phyloP scores from a whole-genome alignment of 2,113 vertebrate species.

The Chunga burmeisteri region DNA sequence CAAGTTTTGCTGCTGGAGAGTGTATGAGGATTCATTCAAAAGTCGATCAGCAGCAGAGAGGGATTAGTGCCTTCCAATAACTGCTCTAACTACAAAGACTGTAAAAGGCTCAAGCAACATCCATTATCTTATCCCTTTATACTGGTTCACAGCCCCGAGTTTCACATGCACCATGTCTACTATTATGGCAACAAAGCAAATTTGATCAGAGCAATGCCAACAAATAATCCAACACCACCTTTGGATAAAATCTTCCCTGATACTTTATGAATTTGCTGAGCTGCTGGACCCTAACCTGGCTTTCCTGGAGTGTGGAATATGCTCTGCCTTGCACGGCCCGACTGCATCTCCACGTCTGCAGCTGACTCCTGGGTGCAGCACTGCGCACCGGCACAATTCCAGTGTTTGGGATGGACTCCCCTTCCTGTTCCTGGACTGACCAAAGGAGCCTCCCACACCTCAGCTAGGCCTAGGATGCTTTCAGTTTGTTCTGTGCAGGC shows the following conservation, averaged over 20 bases:
- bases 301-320: neutral
- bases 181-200: neutral
- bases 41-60: slow-evolving; percentile 17
- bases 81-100: neutral
- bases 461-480: neutral
- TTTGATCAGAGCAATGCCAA: neutral
- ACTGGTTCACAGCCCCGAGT: neutral
- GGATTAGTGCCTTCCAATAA: slow-evolving; percentile 41
- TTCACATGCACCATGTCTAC: neutral
- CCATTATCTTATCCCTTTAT: slow-evolving; percentile 9
- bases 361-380: neutral
- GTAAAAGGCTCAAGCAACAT: neutral
- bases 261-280: neutral
- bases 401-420: neutral
- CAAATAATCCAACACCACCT: neutral
- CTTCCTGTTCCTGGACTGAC: neutral
- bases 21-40: neutral
- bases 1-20: neutral
- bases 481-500: neutral
- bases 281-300: neutral
- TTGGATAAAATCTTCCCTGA: neutral
- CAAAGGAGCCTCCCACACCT: neutral
- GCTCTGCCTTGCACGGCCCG: neutral
- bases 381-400: neutral
- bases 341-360: neutral